Percentiles rank a stretch among this genome's conserved stretches.
Evolutionary conservation across 2,113 vertebrate genomes (phyloP).

Genomic region (Phalacrocorax pelagicus): DNA sequence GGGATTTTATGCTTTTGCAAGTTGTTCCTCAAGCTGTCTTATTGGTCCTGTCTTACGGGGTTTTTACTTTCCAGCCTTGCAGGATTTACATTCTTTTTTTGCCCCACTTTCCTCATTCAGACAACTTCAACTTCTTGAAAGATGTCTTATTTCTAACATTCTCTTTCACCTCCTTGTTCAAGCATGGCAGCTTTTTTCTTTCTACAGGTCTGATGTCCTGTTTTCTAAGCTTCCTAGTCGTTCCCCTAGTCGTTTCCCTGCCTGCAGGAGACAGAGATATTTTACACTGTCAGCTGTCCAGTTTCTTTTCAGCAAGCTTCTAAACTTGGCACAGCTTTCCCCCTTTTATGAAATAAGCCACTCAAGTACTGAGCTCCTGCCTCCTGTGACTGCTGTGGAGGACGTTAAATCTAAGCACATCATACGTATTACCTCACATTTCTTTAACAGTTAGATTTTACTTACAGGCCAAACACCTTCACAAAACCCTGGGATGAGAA

Average conservation of each 20-base stretch:
- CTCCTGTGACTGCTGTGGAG: not conserved
- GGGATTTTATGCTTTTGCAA: conserved; percentile 53
- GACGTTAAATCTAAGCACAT: not conserved
- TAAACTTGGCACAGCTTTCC: not conserved
- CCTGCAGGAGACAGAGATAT: not conserved
- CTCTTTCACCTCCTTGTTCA: not conserved
- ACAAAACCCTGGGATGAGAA: not conserved
- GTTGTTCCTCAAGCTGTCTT: conserved; percentile 45
- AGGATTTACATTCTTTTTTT: conserved; percentile 48
- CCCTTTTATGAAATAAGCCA: not conserved
- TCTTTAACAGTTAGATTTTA: not conserved
- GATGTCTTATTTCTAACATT: conserved; percentile 5
- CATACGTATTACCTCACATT: not conserved
- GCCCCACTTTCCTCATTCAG: conserved; percentile 31
- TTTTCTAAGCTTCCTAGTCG: conserved; percentile 23
- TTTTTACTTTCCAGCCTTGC: conserved; percentile 43
- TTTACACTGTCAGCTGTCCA: not conserved
- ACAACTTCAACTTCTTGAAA: conserved; percentile 44
- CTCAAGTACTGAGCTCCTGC: not conserved
- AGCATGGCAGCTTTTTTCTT: not conserved
- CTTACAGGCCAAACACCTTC: not conserved
- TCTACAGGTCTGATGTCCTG: not conserved
- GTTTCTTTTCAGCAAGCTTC: not conserved
- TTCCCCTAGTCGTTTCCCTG: not conserved
- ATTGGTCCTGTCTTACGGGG: conserved; percentile 16